Conservation (phyloP, 2,113 vertebrate species). For the Pedionomus torquatus region DNA sequence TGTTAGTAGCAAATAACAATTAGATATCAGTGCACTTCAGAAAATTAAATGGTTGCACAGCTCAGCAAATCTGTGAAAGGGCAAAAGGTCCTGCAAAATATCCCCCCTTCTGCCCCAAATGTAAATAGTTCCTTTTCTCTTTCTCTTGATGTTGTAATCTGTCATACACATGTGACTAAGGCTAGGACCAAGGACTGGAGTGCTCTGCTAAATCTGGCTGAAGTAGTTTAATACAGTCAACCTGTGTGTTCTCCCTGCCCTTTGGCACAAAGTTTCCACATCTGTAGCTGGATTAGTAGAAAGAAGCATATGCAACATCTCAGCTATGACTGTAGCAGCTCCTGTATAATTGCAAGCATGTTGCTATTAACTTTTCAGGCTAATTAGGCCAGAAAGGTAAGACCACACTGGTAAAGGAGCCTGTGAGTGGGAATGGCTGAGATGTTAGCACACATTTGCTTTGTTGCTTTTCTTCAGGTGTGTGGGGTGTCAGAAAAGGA, state of each 20-base stretch:
- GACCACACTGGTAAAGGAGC: background rate
- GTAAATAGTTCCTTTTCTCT: background rate
- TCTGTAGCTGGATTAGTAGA: background rate
- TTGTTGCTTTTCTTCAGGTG: background rate
- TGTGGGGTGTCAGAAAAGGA: background rate
- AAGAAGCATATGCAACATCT: background rate
- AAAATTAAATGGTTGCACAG: background rate
- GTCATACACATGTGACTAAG: rapidly evolving
- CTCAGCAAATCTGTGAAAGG: background rate
- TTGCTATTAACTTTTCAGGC: background rate
- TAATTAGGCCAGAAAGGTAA: constrained; percentile 7
- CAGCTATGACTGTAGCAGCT: background rate
- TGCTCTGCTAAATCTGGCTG: background rate
- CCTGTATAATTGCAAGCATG: background rate
- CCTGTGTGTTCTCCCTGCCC: background rate
- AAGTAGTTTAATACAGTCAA: background rate
- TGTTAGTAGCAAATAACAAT: background rate
- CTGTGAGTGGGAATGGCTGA: background rate
- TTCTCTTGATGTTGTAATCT: background rate
- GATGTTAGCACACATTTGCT: background rate
- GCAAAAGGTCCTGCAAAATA: background rate
- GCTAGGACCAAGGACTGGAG: background rate
- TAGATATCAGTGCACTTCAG: background rate
- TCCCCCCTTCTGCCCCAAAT: rapidly evolving
- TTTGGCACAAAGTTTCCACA: rapidly evolving